phyloP scores from a whole-genome alignment of 2,888 invertebrate species.

The Aleiodes testaceus region DNA sequence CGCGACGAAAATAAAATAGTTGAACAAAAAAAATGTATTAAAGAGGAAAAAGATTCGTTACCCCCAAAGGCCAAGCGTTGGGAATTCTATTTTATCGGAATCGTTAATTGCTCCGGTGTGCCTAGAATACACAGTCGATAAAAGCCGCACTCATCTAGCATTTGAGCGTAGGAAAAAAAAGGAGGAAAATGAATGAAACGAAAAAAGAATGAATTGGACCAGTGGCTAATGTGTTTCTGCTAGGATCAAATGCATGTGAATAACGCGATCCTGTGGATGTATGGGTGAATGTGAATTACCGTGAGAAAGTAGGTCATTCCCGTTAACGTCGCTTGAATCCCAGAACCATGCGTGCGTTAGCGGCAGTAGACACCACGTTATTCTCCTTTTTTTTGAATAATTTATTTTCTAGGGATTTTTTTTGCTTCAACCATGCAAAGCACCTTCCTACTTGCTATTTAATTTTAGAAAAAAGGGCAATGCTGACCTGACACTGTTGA shows the following conservation, averaged over 20 bases:
- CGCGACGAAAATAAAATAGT: conserved; percentile 33
- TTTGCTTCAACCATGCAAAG: neutral
- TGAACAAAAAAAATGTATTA: conserved; percentile 18
- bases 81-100: conserved; percentile 56
- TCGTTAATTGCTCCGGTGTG: conserved; percentile 55
- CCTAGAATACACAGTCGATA: conserved; percentile 51
- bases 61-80: conserved; percentile 39
- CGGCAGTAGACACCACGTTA: conserved; percentile 3
- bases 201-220: conserved; percentile 42
- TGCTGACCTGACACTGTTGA: conserved; percentile 89
- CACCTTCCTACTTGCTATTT: too few relatives aligned
- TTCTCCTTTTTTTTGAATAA: conserved; percentile 5
- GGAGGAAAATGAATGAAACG: conserved; percentile 46
- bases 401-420: neutral
- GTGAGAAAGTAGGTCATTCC: conserved; percentile 61
- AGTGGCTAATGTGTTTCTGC: conserved; percentile 37
- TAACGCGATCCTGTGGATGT: conserved; percentile 33
- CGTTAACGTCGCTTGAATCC: conserved; percentile 61
- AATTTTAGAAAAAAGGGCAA: too few relatives aligned
- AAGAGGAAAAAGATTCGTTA: conserved; percentile 22
- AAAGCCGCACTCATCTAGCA: conserved; percentile 53
- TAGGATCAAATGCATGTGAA: conserved; percentile 27
- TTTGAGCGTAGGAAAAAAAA: conserved; percentile 46
- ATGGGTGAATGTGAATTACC: conserved; percentile 30
- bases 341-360: conserved; percentile 45